Percentiles rank a stretch among this genome's conserved stretches.
These are phyloP conservation scores for Leptinotarsa peninsularis DNA, from an alignment of 2,888 invertebrate genomes.

Conservation along the genomic window DNA sequence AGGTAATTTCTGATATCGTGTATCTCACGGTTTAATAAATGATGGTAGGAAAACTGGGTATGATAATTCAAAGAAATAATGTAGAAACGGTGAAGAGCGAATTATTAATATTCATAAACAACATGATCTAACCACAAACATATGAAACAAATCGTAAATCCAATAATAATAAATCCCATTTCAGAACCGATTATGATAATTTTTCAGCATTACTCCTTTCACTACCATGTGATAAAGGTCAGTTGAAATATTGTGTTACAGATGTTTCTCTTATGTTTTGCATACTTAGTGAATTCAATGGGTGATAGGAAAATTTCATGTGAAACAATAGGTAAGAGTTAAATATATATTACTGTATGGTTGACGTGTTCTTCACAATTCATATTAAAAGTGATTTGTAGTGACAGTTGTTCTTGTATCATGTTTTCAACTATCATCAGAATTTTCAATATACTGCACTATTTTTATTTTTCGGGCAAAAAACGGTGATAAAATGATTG, in stretches of 20 bases:
- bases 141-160: conserved; percentile 34
- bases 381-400: no score
- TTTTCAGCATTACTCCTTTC: conserved; percentile 41
- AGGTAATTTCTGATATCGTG: not conserved
- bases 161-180: conserved; percentile 41
- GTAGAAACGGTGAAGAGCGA: conserved; percentile 9
- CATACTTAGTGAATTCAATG: not conserved
- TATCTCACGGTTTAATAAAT: conserved; percentile 11
- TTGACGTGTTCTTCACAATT: no score
- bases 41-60: conserved; percentile 2
- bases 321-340: not conserved
- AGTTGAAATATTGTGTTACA: conserved; percentile 31
- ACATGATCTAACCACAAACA: conserved; percentile 28
- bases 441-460: no score
- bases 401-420: no score
- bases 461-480: no score
- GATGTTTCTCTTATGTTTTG: conserved; percentile 21
- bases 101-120: conserved; percentile 33
- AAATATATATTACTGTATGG: no score
- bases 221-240: conserved; percentile 39
- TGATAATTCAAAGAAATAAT: conserved; percentile 13
- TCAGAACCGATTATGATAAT: conserved; percentile 41
- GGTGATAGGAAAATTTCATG: not conserved
- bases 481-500: no score
- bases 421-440: no score